Base-by-base conservation (phyloP, 2,888 invertebrate species). In the Emesis furor region DNA sequence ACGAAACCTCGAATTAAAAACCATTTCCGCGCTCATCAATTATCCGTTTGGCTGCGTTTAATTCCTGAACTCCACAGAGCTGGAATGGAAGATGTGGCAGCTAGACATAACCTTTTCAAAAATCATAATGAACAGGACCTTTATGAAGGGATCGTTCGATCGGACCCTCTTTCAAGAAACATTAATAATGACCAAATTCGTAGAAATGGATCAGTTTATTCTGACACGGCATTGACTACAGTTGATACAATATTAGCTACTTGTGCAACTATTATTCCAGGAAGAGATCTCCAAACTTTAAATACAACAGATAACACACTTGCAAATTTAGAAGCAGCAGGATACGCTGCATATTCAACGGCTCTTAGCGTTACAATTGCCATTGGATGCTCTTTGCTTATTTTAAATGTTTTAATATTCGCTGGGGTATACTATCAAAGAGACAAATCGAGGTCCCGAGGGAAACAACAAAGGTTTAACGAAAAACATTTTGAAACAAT, bases 1-100 rank as follows among this genome's bases (percentile, higher is more conserved):
- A 98, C 98, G 97, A 99, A 99, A 92, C 99, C 99, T 0, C 98
- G 98, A 83, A 98, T 99, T 95, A 99, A 99, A 93, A 99, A 99
- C 93, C 99, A 99, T 96, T 99, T 99, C 96, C 97, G 99, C 73
- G 99, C 99, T 1, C 99, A 99, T 95, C 99, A 99, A 93, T 97
- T 99, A 73, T 99, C 99, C 71, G 99, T 99, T 68, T 99, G 99
- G 99, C 95, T 99, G 8, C 98, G 99, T 6, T 97, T 99, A 7
- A 98, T 99, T 71, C 99, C 99, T 0, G 99, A 99, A 93, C 97
- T 99, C 0, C 99, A 99, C 93, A 97, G 98, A 76, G 98, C 98
- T 0, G 99, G 99, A 3, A 99, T 99, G 98, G 99, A 98, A 91
- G 99, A 99, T 94, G 98, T 98, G 8, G 98, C 98, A 67, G 98